phyloP scores from a whole-genome alignment of 2,888 invertebrate genomes.

The Sthenelais limicola region DNA sequence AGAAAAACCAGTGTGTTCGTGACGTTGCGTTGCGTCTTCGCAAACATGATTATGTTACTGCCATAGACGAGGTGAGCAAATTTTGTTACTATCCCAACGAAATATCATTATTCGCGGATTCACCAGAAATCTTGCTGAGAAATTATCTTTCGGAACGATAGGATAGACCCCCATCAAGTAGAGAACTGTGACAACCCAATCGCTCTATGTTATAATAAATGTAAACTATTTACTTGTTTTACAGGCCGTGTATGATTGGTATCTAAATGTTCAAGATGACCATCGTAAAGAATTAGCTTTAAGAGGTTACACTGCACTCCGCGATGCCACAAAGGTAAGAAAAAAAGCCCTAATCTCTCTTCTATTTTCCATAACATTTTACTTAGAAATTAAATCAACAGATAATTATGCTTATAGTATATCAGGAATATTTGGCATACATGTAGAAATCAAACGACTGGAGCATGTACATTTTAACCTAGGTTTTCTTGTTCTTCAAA shows the following conservation, averaged over 20 bases:
- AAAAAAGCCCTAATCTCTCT: neutral
- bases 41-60: slow-evolving; percentile 28
- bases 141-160: too few relatives aligned
- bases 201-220: neutral
- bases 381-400: too few relatives aligned
- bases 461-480: too few relatives aligned
- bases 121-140: too few relatives aligned
- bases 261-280: slow-evolving; percentile 54
- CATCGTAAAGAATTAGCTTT: slow-evolving; percentile 59
- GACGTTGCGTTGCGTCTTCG: slow-evolving; percentile 24
- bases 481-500: neutral
- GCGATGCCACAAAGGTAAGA: slow-evolving; percentile 35
- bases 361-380: neutral
- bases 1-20: slow-evolving; percentile 33
- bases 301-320: slow-evolving; percentile 33
- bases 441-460: too few relatives aligned
- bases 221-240: slow-evolving; percentile 19
- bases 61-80: slow-evolving; percentile 37
- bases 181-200: neutral
- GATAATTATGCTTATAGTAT: too few relatives aligned
- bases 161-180: neutral
- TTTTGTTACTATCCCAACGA: neutral
- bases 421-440: too few relatives aligned
- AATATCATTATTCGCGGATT: too few relatives aligned
- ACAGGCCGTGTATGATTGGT: slow-evolving; percentile 60